These are phyloP conservation scores for Chelon auratus DNA, from an alignment of 2,797 vertebrate genomes.

Conservation along the genomic window DNA sequence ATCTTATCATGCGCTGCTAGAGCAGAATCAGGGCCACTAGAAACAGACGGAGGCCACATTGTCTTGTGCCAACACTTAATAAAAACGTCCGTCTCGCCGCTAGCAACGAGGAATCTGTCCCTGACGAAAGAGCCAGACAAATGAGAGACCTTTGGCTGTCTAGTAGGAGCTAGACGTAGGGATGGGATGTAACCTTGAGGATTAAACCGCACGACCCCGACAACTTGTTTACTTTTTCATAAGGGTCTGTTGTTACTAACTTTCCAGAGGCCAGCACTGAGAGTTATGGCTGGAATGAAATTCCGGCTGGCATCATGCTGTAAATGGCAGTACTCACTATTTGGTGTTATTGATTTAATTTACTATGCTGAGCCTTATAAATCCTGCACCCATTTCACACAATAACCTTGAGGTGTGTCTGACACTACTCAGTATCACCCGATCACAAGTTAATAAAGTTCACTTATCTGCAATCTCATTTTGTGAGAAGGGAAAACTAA, in stretches of 20 bases:
- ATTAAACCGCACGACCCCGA: constrained; percentile 41
- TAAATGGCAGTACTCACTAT: constrained; percentile 28
- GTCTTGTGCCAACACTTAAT: constrained; percentile 87
- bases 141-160: constrained; percentile 80
- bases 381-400: constrained; percentile 19
- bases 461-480: constrained; percentile 10
- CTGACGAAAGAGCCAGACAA: constrained; percentile 88
- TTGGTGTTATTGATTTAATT: constrained; percentile 41
- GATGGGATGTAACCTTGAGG: constrained; percentile 85
- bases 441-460: constrained; percentile 35
- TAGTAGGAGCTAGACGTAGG: constrained; percentile 55
- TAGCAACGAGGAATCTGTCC: constrained; percentile 86
- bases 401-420: constrained; percentile 44
- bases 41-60: constrained; percentile 84
- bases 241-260: constrained; percentile 34
- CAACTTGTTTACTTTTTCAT: constrained; percentile 58
- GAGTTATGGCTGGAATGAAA: constrained; percentile 44
- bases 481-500: constrained; percentile 8
- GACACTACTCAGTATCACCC: constrained; percentile 26
- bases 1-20: constrained; percentile 79
- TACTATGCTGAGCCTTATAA: constrained; percentile 28
- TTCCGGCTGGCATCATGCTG: constrained; percentile 27
- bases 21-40: constrained; percentile 78
- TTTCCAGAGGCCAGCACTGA: constrained; percentile 25
- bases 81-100: constrained; percentile 86